phyloP scores from a whole-genome alignment of 92 coral and sea anemone species.

The Zoanthus solanderi region DNA sequence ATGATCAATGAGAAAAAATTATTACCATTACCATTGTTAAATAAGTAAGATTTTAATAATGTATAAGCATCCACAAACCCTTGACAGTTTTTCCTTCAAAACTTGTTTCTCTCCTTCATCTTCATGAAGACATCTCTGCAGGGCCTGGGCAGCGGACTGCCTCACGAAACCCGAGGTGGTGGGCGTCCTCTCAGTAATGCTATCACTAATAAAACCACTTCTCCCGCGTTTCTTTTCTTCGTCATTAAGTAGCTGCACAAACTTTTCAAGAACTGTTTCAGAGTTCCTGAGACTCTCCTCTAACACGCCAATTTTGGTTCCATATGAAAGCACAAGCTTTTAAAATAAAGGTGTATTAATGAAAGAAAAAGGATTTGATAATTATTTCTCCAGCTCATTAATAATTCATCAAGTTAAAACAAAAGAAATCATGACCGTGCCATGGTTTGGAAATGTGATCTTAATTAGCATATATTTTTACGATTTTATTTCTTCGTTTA shows the following conservation, averaged over 20 bases:
- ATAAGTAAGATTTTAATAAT: too few relatives aligned
- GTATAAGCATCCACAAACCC: conserved; percentile 44
- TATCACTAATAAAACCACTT: conserved; percentile 44
- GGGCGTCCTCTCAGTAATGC: conserved; percentile 26
- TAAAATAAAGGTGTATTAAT: background rate
- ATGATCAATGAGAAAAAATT: too few relatives aligned
- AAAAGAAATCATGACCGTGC: too few relatives aligned
- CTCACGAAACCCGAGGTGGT: conserved; percentile 52
- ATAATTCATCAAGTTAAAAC: too few relatives aligned
- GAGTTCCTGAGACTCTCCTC: conserved; percentile 66
- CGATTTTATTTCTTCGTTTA: too few relatives aligned
- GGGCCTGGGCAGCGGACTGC: conserved; percentile 71
- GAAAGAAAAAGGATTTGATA: too few relatives aligned
- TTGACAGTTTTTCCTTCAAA: conserved; percentile 59
- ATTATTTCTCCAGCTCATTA: too few relatives aligned
- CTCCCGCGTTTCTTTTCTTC: conserved; percentile 80
- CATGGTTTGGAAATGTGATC: too few relatives aligned
- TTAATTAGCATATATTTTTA: too few relatives aligned
- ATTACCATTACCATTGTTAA: background rate
- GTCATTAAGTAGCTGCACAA: conserved; percentile 60
- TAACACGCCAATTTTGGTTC: conserved; percentile 49
- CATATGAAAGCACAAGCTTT: conserved; percentile 59
- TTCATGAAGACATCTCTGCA: conserved; percentile 83
- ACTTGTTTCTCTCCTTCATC: conserved; percentile 80
- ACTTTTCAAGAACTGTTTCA: conserved; percentile 64